These are phyloP conservation scores for Eilema sororculum DNA, from an alignment of 2,888 invertebrate species.

Conservation along the genomic window DNA sequence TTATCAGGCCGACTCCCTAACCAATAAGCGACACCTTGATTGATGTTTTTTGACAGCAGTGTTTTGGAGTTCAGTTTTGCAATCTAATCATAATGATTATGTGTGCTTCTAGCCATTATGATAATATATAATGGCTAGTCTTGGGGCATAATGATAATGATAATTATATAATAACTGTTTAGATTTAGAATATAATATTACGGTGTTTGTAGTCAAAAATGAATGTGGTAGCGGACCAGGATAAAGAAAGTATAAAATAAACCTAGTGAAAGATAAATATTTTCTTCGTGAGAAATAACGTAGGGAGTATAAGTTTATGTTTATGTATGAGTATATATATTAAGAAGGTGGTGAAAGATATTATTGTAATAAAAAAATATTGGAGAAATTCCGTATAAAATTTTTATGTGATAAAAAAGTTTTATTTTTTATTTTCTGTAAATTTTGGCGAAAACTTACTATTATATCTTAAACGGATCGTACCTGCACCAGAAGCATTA, in stretches of 20 bases:
- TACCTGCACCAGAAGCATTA: no score
- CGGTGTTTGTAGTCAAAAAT: neutral
- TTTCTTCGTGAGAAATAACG: slow-evolving; percentile 3
- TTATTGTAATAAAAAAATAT: neutral
- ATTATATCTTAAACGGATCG: no score
- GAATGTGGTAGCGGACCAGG: slow-evolving; percentile 43
- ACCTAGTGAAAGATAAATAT: slow-evolving; percentile 13
- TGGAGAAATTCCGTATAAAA: neutral
- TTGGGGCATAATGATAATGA: neutral
- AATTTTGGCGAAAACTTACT: no score
- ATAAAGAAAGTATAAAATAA: neutral
- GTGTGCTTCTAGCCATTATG: neutral
- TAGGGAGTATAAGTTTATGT: no score
- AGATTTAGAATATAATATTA: neutral
- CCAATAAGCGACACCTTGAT: no score
- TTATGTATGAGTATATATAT: neutral
- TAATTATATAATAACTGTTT: neutral
- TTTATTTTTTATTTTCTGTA: no score
- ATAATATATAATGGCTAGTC: neutral
- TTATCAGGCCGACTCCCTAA: neutral
- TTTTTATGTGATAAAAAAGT: neutral
- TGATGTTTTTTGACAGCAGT: neutral
- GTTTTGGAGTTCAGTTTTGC: neutral
- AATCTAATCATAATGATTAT: neutral
- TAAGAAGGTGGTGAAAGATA: neutral